phyloP scores from a whole-genome alignment of 2,888 invertebrate genomes.

The Lagria hirta region DNA sequence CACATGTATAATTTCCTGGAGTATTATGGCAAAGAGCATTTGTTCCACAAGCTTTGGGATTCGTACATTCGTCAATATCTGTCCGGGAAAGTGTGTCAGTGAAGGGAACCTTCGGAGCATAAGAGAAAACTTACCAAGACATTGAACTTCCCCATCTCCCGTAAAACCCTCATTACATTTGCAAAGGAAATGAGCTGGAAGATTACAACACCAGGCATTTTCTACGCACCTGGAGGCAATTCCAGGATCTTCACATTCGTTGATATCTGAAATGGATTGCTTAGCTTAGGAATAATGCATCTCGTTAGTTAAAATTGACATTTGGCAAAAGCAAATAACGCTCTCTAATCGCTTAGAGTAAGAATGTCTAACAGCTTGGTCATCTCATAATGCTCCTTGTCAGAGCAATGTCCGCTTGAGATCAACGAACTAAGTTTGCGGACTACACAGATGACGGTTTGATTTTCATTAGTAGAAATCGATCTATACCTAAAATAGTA shows the following conservation, averaged over 20 bases:
- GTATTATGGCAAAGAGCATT: slow-evolving; percentile 81
- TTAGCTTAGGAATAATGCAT: slow-evolving; percentile 2
- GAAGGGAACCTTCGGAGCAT: too few species aligned
- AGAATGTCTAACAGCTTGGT: slow-evolving; percentile 11
- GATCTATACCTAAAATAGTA: slow-evolving; percentile 3
- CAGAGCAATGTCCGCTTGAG: slow-evolving; percentile 45
- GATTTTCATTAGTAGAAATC: slow-evolving; percentile 32
- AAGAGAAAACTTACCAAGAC: slow-evolving; percentile 68
- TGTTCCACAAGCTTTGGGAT: slow-evolving; percentile 77
- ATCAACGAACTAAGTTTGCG: slow-evolving; percentile 43
- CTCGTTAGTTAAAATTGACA: too few species aligned
- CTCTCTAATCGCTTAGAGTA: slow-evolving; percentile 3
- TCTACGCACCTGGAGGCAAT: slow-evolving; percentile 82
- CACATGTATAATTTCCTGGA: slow-evolving; percentile 85
- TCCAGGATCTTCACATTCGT: slow-evolving; percentile 89
- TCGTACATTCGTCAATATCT: slow-evolving; percentile 88
- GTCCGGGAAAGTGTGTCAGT: slow-evolving; percentile 37
- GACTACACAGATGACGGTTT: slow-evolving; percentile 35
- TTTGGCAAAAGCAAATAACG: slow-evolving; percentile 3
- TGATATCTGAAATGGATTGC: slow-evolving; percentile 68
- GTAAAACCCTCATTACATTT: slow-evolving; percentile 89
- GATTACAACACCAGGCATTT: slow-evolving; percentile 92
- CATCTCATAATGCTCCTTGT: slow-evolving; percentile 26
- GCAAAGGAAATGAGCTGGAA: slow-evolving; percentile 92
- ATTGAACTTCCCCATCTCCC: slow-evolving; percentile 87